Evolutionary conservation across 2,797 vertebrate species (phyloP).

Genomic region (Gobio occitaniae): DNA sequence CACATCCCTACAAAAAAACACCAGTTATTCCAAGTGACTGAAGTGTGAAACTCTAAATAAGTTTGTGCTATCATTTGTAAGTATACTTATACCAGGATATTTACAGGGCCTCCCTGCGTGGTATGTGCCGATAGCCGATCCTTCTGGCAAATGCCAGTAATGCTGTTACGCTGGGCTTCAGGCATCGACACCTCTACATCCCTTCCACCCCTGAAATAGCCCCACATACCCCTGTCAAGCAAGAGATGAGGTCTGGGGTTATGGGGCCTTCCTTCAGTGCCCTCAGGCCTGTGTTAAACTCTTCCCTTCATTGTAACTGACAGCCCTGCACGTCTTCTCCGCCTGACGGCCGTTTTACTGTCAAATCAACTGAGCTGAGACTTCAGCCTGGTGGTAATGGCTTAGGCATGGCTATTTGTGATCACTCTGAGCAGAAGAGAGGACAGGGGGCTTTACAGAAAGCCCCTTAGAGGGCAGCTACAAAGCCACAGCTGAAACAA

Average conservation of each 20-base stretch:
- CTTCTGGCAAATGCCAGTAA: constrained; percentile 53
- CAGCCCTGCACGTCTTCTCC: constrained; percentile 27
- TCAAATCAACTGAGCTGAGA: constrained; percentile 34
- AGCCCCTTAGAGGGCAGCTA: constrained; percentile 7
- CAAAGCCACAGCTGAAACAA: constrained; percentile 29
- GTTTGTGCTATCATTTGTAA: background rate
- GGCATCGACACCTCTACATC: constrained; percentile 54
- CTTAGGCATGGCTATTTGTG: constrained; percentile 37
- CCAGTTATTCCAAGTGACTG: background rate
- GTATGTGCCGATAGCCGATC: constrained; percentile 23
- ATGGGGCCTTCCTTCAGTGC: constrained; percentile 24
- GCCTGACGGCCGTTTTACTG: constrained; percentile 28
- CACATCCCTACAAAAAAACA: background rate
- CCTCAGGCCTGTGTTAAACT: constrained; percentile 34
- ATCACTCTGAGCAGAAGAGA: constrained; percentile 2
- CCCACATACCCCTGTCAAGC: constrained; percentile 24
- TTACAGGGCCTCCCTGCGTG: background rate
- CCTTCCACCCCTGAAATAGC: constrained; percentile 48
- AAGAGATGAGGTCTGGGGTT: constrained; percentile 45
- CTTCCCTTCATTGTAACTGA: constrained; percentile 47
- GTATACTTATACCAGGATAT: background rate
- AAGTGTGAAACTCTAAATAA: background rate
- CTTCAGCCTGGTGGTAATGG: constrained; percentile 15
- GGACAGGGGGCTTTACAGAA: background rate
- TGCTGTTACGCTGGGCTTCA: constrained; percentile 64